These are phyloP conservation scores for Allygus modestus DNA, from an alignment of 2,888 invertebrate genomes.

Conservation along the genomic window DNA sequence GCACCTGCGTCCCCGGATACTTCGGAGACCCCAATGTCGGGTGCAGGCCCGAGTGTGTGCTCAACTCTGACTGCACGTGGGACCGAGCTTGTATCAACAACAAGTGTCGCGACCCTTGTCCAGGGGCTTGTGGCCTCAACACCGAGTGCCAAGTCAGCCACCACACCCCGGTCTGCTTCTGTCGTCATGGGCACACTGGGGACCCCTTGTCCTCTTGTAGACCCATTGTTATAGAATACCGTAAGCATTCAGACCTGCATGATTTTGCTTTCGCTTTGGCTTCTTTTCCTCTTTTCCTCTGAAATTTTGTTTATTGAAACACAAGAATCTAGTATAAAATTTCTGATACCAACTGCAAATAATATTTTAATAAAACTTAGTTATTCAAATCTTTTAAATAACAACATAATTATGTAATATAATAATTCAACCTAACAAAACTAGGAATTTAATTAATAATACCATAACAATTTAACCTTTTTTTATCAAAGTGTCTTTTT, in stretches of 20 bases:
- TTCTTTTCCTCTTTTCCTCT: neutral
- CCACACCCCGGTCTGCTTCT: slow-evolving; percentile 89
- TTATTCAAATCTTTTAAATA: no score
- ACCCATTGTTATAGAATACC: slow-evolving; percentile 80
- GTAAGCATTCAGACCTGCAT: slow-evolving; percentile 68
- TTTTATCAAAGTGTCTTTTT: no score
- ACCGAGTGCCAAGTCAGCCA: slow-evolving; percentile 89
- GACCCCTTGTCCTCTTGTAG: slow-evolving; percentile 89
- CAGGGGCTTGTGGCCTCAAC: slow-evolving; percentile 87
- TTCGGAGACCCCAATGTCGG: slow-evolving; percentile 87
- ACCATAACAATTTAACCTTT: no score
- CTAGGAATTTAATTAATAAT: no score
- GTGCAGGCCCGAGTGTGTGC: slow-evolving; percentile 88
- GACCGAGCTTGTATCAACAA: slow-evolving; percentile 86
- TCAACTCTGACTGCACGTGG: slow-evolving; percentile 82
- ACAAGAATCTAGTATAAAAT: no score
- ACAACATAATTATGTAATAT: no score
- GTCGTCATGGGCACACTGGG: slow-evolving; percentile 86
- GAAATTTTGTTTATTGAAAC: neutral
- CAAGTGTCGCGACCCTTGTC: slow-evolving; percentile 88
- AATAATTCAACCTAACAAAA: no score
- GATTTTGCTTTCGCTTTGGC: slow-evolving; percentile 40
- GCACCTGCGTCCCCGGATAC: slow-evolving; percentile 85
- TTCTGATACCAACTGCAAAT: no score
- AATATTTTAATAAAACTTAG: no score